A percentile compares a stretch with the other conserved stretches of the same genome.
Conservation (phyloP, 1,140 invertebrate genomes). For the Aricia agestis region DNA sequence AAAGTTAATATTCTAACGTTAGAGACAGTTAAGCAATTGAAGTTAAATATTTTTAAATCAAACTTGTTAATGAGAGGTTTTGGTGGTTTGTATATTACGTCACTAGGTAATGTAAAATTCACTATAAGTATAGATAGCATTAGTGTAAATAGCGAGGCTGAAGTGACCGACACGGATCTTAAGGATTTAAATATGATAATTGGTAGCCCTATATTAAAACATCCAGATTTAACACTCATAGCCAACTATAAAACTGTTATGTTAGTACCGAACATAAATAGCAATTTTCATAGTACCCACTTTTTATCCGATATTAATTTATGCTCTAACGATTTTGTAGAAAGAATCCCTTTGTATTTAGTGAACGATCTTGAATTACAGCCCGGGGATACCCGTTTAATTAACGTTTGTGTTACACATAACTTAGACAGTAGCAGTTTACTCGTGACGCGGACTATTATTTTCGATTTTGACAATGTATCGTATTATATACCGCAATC, state of each 20-base stretch:
- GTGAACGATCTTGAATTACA: not conserved
- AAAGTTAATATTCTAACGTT: not conserved
- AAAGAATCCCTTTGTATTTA: not conserved
- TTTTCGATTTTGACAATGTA: not conserved
- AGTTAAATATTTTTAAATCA: not conserved
- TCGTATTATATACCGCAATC: constrained; percentile 2
- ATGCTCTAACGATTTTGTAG: not conserved
- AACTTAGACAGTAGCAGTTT: not conserved
- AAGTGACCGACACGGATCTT: not conserved
- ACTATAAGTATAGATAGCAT: not conserved
- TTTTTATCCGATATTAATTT: not conserved
- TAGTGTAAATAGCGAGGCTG: not conserved
- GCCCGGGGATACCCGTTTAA: not conserved
- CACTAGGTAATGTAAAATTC: not conserved
- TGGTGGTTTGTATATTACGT: not conserved
- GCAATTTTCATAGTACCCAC: not conserved
- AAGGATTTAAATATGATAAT: constrained; percentile 3
- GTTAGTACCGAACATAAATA: not conserved
- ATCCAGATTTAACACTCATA: not conserved
- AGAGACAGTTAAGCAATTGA: not conserved
- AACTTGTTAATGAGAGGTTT: constrained; percentile 3
- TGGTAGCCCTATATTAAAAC: not conserved
- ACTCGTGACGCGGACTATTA: not conserved
- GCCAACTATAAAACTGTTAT: not conserved
- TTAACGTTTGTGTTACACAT: not conserved